A percentile compares a stretch with the other conserved stretches of the same genome.
Conservation (phyloP, 53 echinoderm and acorn worm genomes). For the Luidia sarsii region DNA sequence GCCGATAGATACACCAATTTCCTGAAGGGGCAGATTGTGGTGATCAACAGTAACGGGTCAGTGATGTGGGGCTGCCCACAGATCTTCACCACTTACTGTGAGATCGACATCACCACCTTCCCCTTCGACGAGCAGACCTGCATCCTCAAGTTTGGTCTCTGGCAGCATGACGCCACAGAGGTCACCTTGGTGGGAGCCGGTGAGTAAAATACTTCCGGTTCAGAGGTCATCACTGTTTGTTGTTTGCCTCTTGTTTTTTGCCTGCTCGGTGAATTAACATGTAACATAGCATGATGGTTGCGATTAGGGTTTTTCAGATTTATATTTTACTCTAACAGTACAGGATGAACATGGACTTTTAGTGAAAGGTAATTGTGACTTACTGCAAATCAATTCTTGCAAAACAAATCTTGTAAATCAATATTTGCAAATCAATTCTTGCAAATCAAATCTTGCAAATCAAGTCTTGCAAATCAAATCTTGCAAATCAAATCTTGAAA, state of each 20-base stretch:
- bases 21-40: constrained; percentile 75
- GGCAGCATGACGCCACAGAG: constrained; percentile 93
- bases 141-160: constrained; percentile 88
- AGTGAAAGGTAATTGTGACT: too few species aligned
- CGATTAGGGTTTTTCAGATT: too few species aligned
- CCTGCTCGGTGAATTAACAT: too few species aligned
- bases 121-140: constrained; percentile 95
- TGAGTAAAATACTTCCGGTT: background rate
- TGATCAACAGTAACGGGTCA: constrained; percentile 65
- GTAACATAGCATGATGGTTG: too few species aligned
- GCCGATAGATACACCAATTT: constrained; percentile 93
- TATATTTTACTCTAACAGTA: too few species aligned
- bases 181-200: constrained; percentile 76
- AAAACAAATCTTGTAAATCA: too few species aligned
- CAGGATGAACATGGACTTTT: too few species aligned
- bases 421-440: too few species aligned
- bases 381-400: too few species aligned
- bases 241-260: background rate
- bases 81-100: constrained; percentile 90
- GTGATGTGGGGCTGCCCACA: constrained; percentile 93
- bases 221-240: background rate
- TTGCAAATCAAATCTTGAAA: too few species aligned
- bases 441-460: too few species aligned
- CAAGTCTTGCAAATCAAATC: too few species aligned
- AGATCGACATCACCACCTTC: constrained; percentile 92